phyloP scores from a whole-genome alignment of 2,113 vertebrate species.

The Malurus cyaneus region DNA sequence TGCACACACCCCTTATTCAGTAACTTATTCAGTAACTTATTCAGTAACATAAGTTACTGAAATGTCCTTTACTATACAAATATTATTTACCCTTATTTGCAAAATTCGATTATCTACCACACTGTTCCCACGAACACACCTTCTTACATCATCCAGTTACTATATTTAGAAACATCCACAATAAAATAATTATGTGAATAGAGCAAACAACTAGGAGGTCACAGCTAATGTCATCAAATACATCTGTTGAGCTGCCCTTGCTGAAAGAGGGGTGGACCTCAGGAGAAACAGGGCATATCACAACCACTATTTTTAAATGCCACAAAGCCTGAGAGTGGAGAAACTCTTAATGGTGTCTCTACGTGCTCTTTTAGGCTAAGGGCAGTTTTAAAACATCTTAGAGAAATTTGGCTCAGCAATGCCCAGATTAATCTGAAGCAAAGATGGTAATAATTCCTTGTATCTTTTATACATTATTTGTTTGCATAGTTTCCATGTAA shows the following conservation, averaged over 20 bases:
- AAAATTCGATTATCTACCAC: not conserved
- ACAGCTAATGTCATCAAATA: not conserved
- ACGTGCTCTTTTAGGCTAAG: not conserved
- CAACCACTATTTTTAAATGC: not conserved
- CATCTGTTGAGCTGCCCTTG: not conserved
- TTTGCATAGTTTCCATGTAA: not conserved
- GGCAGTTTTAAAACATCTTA: not conserved
- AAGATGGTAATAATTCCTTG: not conserved
- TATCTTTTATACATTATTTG: not conserved
- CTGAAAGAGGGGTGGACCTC: not conserved
- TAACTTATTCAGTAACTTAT: no score
- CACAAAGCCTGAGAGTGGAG: not conserved
- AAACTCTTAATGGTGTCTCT: not conserved
- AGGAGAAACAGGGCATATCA: not conserved
- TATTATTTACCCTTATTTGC: not conserved
- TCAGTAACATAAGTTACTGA: not conserved
- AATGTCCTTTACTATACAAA: not conserved
- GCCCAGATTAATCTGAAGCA: not conserved
- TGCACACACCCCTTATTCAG: no score
- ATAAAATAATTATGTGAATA: slow-evolving; percentile 34
- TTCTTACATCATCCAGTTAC: slow-evolving; percentile 7
- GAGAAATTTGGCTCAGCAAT: not conserved
- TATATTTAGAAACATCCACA: slow-evolving; percentile 42
- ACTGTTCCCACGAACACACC: not conserved
- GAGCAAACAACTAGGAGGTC: slow-evolving; percentile 29